Evolutionary conservation across 1,140 invertebrate species (phyloP).

Genomic region (Zaprionus taronus): DNA sequence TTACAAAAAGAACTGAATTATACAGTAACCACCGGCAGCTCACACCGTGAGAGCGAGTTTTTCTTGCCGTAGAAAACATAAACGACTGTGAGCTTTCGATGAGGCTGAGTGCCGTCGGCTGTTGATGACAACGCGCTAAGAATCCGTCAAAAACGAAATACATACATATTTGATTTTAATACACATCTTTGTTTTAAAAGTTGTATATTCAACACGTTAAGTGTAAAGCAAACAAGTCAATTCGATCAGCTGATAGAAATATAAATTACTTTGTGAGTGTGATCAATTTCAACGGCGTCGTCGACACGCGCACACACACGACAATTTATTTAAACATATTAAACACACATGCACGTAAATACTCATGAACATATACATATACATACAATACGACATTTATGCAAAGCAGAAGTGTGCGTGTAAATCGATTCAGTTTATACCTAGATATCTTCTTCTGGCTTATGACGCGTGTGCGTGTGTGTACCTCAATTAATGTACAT

Average conservation of each 20-base stretch:
- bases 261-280: slow-evolving; percentile 54
- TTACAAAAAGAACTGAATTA: slow-evolving; percentile 26
- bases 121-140: slow-evolving; percentile 39
- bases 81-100: slow-evolving; percentile 10
- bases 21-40: slow-evolving; percentile 39
- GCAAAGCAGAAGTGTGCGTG: not conserved
- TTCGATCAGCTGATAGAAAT: slow-evolving; percentile 33
- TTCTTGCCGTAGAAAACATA: slow-evolving; percentile 8
- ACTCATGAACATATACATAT: slow-evolving; percentile 16
- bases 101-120: slow-evolving; percentile 19
- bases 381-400: slow-evolving; percentile 15
- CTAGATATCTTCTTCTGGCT: not conserved
- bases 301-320: slow-evolving; percentile 11
- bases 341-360: slow-evolving; percentile 28
- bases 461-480: not conserved
- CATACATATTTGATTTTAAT: not conserved
- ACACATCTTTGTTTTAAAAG: slow-evolving; percentile 18
- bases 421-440: slow-evolving; percentile 3
- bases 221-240: slow-evolving; percentile 66
- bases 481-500: slow-evolving; percentile 11
- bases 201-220: slow-evolving; percentile 36
- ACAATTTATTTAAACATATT: slow-evolving; percentile 64
- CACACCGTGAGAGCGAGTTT: slow-evolving; percentile 16
- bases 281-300: slow-evolving; percentile 1
- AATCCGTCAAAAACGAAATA: slow-evolving; percentile 38